Evolutionary conservation across 2,888 invertebrate genomes (phyloP), one percentile per base, ranked within the genome.

Genomic region (Eulithis testata): DNA sequence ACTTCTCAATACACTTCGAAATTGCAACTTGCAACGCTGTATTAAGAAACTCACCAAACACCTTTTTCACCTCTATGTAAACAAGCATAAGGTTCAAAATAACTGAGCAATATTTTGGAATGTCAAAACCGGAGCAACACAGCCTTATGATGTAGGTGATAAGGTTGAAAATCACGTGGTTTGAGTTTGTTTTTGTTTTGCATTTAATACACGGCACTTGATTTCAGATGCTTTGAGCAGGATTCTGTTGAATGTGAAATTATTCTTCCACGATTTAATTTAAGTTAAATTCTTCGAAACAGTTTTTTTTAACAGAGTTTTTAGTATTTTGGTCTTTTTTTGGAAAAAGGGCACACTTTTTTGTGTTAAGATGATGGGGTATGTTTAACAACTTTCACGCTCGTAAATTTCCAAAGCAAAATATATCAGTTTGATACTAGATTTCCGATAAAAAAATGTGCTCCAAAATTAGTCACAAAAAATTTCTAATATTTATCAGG

Each of bases 21-120:
- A 74, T 72, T 73, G 73, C 71, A 69, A 65, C 69, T 66, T 69
- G 68, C 73, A 66, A 68, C 60, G 47, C 66, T 66, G 61, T 65
- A 64, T 68, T 66, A 12, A 52, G 53, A 61, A 60, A 45, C 40
- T 58, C n/a, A 36, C 40, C 9, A 47, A 11, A 49, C 43, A 40
- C 6, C 5, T 14, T n/a, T 45, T 21, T 53, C 7, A 50, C 14
- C 50, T 55, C 37, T 66, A 69, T 52, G 0, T 4, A 1, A 6
- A 4, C 9, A 8, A 9, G 0, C 3, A 43, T 61, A 63, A 53
- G 27, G 47, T 8, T 49, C 7, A 50, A 55, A 55, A 36, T 54
- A 11, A 8, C 14, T 43, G 7, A 9, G 6, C 7, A 52, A 27
- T 11, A 21, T 43, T 40, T 59, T 43, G n/a, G 50, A 9, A 7